phyloP scores from a whole-genome alignment of 2,797 vertebrate species.

The Parambassis ranga region DNA sequence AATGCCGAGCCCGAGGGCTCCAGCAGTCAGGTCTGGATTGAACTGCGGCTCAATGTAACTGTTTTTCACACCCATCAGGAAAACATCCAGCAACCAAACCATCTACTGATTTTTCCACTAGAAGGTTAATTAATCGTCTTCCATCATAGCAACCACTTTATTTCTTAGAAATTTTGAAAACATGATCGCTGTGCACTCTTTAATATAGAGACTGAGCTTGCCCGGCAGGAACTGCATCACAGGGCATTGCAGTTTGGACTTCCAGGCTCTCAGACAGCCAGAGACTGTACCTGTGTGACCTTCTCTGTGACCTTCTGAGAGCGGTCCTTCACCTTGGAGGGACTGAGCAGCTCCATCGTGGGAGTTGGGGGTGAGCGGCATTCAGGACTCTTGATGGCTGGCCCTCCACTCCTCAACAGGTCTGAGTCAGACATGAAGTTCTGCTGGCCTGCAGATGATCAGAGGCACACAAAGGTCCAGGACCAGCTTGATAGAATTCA shows the following conservation, averaged over 20 bases:
- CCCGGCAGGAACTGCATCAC: not conserved
- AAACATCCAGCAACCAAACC: constrained; percentile 46
- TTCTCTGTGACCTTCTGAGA: constrained; percentile 94
- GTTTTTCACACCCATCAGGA: constrained; percentile 43
- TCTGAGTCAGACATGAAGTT: constrained; percentile 84
- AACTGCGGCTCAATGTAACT: constrained; percentile 45
- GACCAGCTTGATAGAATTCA: too few relatives aligned
- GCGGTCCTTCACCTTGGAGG: constrained; percentile 90
- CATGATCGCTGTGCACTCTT: not conserved
- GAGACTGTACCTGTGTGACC: constrained; percentile 88
- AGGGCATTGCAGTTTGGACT: not conserved
- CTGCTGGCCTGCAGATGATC: constrained; percentile 30
- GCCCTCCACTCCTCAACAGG: constrained; percentile 83
- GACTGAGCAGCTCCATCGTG: constrained; percentile 88
- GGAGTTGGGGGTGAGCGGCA: constrained; percentile 76
- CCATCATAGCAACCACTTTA: constrained; percentile 4
- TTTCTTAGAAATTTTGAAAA: constrained; percentile 7
- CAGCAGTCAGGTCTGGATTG: constrained; percentile 48
- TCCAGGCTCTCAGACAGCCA: too few relatives aligned
- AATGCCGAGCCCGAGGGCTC: constrained; percentile 47
- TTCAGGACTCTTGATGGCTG: constrained; percentile 83
- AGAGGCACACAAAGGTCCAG: not conserved
- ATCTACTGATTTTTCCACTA: constrained; percentile 76
- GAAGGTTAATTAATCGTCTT: constrained; percentile 44
- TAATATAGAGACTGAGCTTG: not conserved